phyloP scores from a whole-genome alignment of 2,888 invertebrate species.

The Asteroscopus sphinx region DNA sequence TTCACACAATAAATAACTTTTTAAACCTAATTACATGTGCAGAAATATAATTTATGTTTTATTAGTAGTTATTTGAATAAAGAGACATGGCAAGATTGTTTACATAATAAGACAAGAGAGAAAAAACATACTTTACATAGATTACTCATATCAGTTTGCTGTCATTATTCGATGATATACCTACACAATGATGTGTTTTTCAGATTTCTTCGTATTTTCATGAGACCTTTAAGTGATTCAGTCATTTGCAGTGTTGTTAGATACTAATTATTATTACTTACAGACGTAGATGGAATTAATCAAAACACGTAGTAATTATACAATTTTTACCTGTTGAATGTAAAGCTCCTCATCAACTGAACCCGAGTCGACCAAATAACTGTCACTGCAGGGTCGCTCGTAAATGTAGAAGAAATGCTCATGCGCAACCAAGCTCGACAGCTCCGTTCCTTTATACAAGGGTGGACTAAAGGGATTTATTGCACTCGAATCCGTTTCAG shows the following conservation, averaged over 20 bases:
- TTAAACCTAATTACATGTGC: too few species aligned
- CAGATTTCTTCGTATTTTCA: conserved; percentile 28
- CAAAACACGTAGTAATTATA: not conserved
- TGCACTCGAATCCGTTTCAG: conserved; percentile 58
- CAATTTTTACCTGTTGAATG: conserved; percentile 77
- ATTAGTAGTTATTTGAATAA: too few species aligned
- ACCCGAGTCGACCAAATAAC: conserved; percentile 74
- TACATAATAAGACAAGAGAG: too few species aligned
- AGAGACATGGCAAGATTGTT: too few species aligned
- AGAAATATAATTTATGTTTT: too few species aligned
- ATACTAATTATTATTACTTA: not conserved
- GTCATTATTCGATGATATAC: conserved; percentile 5
- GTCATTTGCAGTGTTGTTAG: conserved; percentile 1
- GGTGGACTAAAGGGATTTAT: conserved; percentile 78
- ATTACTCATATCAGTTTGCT: conserved; percentile 15
- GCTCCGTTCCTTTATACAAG: conserved; percentile 71
- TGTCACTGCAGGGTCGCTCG: conserved; percentile 66
- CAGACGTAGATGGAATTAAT: not conserved
- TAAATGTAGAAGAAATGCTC: conserved; percentile 78
- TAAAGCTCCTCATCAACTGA: conserved; percentile 67
- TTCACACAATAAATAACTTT: too few species aligned
- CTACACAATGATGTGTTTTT: conserved; percentile 25
- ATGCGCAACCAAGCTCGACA: conserved; percentile 62
- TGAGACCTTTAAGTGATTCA: conserved; percentile 17
- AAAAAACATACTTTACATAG: conserved; percentile 3